Base-by-base conservation (phyloP, 2,888 invertebrate species). In the Cataglyphis livida region DNA sequence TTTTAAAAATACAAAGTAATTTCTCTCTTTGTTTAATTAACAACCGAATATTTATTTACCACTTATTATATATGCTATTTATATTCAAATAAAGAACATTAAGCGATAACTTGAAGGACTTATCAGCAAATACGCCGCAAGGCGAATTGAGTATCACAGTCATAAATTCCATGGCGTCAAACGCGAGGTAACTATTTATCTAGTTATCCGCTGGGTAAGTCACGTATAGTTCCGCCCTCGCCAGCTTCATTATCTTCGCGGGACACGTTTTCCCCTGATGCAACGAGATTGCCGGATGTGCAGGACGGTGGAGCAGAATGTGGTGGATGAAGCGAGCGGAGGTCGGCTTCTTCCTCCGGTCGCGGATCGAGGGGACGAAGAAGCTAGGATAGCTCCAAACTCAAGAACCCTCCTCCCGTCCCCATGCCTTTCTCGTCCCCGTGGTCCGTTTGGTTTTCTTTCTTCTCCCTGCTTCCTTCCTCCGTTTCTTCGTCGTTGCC, bases 191-290 rank as follows among this genome's bases (percentile, higher is more conserved):
- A 73, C 79, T 84, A 78, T 78, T 88, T 83, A 78, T 85, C 78
- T 79, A 71, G 75, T 88, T 65, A 82, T 66, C 81, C 79, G 62
- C 44, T 48, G 75, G 71, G 10, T 54, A 79, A 79, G 81, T 83
- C 88, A 82, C 84, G 82, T 81, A 74, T 78, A 88, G 70, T 89
- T 85, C 87, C 85, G 85, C 87, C 71, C 81, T 85, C 85, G 84
- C 87, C 87, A 83, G 90, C 85, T 89, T 90, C 88, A 90, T 91
- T 91, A 88, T 85, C 89, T 87, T 81, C 88, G 87, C 88, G 85
- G 84, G 86, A 88, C 90, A 91, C 89, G 88, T 91, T 86, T 83
- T 71, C 85, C 59, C 79, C 85, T 78, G 89, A 87, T 85, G 84
- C 87, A 85, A 89, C 83, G 88, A 87, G 85, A 90, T 88, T 89